A percentile compares a stretch with the other conserved stretches of the same genome.
phyloP scores from a whole-genome alignment of 2,888 invertebrate genomes.

The Aporophyla nigra region DNA sequence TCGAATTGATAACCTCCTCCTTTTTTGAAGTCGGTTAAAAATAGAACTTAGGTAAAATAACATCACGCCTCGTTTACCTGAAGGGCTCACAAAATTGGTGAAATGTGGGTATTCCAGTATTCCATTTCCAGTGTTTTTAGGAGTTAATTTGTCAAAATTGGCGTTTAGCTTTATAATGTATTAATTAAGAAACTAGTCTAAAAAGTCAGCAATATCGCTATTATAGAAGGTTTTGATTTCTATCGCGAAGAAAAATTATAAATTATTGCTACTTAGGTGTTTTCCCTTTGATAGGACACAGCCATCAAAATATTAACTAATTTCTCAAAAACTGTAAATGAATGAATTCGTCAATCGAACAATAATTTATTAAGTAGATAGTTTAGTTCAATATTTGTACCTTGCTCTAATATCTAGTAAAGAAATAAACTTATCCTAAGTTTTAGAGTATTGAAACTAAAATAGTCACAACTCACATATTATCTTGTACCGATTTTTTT shows the following conservation, averaged over 20 bases:
- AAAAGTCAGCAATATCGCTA: neutral
- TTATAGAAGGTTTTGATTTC: neutral
- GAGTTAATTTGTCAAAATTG: neutral
- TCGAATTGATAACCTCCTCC: no score
- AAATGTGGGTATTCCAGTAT: no score
- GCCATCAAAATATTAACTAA: neutral
- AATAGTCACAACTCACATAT: conserved; percentile 5
- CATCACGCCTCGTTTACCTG: neutral
- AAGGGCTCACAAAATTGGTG: no score
- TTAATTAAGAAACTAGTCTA: neutral
- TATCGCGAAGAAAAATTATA: neutral
- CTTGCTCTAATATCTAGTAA: conserved; percentile 2
- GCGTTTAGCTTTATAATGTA: neutral
- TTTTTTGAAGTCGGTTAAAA: no score
- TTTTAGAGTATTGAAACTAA: conserved; percentile 2
- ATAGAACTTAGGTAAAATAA: neutral
- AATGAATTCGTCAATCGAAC: neutral
- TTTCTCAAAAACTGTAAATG: neutral
- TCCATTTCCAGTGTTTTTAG: no score
- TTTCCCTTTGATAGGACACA: no score
- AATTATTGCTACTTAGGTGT: neutral
- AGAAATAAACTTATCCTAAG: conserved; percentile 16
- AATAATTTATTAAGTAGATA: neutral
- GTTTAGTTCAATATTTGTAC: conserved; percentile 11
- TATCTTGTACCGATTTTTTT: conserved; percentile 6